Evolutionary conservation across 1,140 invertebrate species (phyloP), one percentile per base, ranked within the genome.

Genomic region (Oreohelix idahoensis): DNA sequence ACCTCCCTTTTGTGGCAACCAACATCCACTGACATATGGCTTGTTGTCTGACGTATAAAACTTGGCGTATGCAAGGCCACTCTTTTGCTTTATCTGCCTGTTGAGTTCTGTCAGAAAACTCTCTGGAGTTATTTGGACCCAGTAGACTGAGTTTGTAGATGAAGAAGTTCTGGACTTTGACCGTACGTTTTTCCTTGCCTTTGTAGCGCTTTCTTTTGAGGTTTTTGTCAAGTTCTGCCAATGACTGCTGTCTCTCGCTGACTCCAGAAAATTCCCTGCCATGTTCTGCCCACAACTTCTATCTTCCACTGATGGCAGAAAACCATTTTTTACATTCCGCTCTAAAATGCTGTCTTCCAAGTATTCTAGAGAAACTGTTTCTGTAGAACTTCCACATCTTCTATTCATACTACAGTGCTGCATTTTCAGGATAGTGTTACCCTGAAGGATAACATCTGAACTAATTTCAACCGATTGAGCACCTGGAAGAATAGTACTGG

Each of bases 21-120:
- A 87, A 23, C 84, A 49, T 5, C 83, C 86, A 79, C 85, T 87
- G 39, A 89, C 85, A 82, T 58, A 85, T 0, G 84, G 73, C 0
- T 86, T 66, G 23, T 85, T 85, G 2, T 69, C 69, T 42, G 70
- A 79, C 20, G 63, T 78, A 75, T 84, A 89, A 80, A 88, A 87
- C 75, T 89, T 84, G 32, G 85, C 77, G 79, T 86, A 84, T 0
- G 38, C 49, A 39, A 88, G 81, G 38, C 81, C 74, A n/a, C 38
- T 77, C 20, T 79, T 66, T 17, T 63, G 79, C 0, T 49, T 32
- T 15, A 77, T 83, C 81, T 87, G 80, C 58, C 81, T 84, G 17
- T 79, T 71, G 35, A 89, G 81, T 49, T 87, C 88, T 63, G 81
- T 84, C 26, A 86, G 29, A 84, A 89, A 89, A 69, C 85, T 86